These are phyloP conservation scores for Melieria picta DNA, from an alignment of 2,888 invertebrate genomes.

Conservation along the genomic window DNA sequence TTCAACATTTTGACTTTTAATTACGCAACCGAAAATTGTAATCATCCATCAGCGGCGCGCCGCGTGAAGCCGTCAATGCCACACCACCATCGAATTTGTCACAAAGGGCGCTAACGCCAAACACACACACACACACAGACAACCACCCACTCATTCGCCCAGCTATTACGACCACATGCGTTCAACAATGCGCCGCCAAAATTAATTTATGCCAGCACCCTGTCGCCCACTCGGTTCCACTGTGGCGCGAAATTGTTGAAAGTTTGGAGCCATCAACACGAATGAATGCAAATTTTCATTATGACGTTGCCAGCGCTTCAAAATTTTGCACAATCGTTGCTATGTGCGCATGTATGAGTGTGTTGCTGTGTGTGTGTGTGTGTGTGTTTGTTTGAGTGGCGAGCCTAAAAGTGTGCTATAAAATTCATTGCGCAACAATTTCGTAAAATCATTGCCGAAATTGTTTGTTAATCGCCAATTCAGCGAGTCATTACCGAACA, in stretches of 20 bases:
- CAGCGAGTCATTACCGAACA: slow-evolving; percentile 17
- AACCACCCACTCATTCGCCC: neutral
- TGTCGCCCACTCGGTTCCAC: neutral
- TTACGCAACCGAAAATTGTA: slow-evolving; percentile 24
- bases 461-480: slow-evolving; percentile 55
- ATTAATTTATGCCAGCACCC: slow-evolving; percentile 10
- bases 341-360: too few relatives aligned
- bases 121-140: slow-evolving; percentile 20
- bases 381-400: neutral
- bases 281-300: neutral
- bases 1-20: slow-evolving; percentile 20
- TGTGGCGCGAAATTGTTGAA: neutral
- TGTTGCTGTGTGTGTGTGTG: neutral
- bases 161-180: neutral
- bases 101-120: slow-evolving; percentile 28
- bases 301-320: neutral
- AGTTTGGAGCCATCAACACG: neutral
- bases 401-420: neutral
- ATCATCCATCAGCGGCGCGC: slow-evolving; percentile 5
- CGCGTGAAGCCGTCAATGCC: slow-evolving; percentile 10
- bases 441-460: slow-evolving; percentile 51
- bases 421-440: slow-evolving; percentile 28
- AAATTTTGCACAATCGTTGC: too few relatives aligned
- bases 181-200: neutral
- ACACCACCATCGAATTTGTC: slow-evolving; percentile 32